Evolutionary conservation across 2,113 vertebrate species (phyloP).

Genomic region (Vombatus ursinus): DNA sequence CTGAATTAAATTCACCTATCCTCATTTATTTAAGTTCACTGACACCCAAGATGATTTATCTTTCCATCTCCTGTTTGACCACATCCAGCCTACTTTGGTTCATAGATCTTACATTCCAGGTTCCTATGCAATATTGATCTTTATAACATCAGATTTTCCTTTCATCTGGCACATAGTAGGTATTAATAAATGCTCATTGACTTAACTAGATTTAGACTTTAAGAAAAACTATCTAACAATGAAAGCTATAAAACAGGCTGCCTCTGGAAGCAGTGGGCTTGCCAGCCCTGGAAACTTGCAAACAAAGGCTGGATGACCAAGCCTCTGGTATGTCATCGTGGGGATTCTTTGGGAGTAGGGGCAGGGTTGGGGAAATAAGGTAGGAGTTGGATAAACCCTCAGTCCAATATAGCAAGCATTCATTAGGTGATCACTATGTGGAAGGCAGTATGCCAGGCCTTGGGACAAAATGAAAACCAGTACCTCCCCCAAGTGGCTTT

Average conservation of each 20-base stretch:
- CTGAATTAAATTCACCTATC: too few relatives aligned
- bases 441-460: not conserved
- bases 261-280: not conserved
- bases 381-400: not conserved
- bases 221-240: not conserved
- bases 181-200: not conserved
- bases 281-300: not conserved
- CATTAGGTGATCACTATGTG: not conserved
- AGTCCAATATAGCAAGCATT: not conserved
- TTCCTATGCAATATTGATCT: too few relatives aligned
- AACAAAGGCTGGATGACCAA: not conserved
- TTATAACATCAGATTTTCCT: too few relatives aligned
- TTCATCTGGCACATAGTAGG: not conserved
- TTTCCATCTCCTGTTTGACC: too few relatives aligned
- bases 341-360: not conserved
- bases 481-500: too few relatives aligned
- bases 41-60: too few relatives aligned
- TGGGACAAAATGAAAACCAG: not conserved
- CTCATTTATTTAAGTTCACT: too few relatives aligned
- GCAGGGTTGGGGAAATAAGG: not conserved
- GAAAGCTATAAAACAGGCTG: not conserved
- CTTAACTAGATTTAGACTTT: not conserved
- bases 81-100: too few relatives aligned
- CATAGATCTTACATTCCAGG: too few relatives aligned
- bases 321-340: too few relatives aligned